A percentile compares a stretch with the other conserved stretches of the same genome.
Conservation (phyloP, 2,797 vertebrate genomes). For the Parotocinclus haroldoi region DNA sequence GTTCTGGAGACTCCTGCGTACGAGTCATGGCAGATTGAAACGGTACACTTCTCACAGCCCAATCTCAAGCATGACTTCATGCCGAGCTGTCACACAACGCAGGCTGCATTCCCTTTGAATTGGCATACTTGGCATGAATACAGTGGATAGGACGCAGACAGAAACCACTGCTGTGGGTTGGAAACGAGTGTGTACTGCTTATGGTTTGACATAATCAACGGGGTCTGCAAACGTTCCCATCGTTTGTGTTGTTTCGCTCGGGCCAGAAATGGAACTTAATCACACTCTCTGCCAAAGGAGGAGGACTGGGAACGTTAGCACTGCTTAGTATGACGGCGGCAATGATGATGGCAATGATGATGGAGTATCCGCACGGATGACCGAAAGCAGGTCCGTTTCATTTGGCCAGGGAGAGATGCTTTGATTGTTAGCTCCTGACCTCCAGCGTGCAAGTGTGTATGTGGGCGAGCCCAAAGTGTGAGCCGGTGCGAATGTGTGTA, state of each 20-base stretch:
- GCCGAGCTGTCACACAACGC: constrained; percentile 60
- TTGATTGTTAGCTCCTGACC: constrained; percentile 49
- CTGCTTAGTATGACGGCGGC: constrained; percentile 33
- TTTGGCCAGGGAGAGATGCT: constrained; percentile 55
- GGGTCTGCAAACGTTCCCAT: constrained; percentile 44
- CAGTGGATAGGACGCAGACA: constrained; percentile 59
- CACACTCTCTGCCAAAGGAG: constrained; percentile 36
- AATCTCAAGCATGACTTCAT: constrained; percentile 68
- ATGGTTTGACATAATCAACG: constrained; percentile 49
- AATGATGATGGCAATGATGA: constrained; percentile 67
- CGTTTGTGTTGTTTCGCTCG: constrained; percentile 37
- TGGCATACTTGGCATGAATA: constrained; percentile 62
- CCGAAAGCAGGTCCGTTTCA: constrained; percentile 78
- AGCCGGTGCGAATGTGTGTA: constrained; percentile 35
- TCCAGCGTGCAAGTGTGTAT: constrained; percentile 15
- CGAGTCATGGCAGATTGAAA: constrained; percentile 41
- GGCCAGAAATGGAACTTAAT: constrained; percentile 46
- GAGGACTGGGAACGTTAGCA: constrained; percentile 35
- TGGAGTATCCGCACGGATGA: constrained; percentile 79
- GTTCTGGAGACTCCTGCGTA: constrained; percentile 30
- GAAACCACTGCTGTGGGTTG: constrained; percentile 42
- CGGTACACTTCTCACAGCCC: constrained; percentile 36
- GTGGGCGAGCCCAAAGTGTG: constrained; percentile 27
- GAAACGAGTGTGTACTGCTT: constrained; percentile 38
- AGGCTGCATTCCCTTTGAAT: constrained; percentile 58